A percentile compares a stretch with the other conserved stretches of the same genome.
These are phyloP conservation scores for Sminthurinus signatus DNA, from an alignment of 1,140 invertebrate genomes.

Conservation along the genomic window DNA sequence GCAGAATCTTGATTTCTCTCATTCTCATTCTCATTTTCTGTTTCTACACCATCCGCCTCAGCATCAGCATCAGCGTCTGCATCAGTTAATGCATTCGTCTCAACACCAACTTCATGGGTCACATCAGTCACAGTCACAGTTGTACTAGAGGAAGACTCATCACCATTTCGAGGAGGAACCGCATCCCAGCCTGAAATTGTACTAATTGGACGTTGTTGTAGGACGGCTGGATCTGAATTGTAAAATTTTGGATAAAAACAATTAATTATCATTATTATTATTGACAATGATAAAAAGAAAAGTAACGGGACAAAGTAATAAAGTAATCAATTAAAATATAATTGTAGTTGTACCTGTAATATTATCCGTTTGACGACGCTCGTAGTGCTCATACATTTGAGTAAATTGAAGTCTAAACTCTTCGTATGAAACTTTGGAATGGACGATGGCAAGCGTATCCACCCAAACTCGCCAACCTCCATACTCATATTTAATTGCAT, in stretches of 20 bases:
- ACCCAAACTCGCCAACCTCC: conserved; percentile 99
- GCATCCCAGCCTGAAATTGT: conserved; percentile 93
- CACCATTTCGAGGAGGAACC: conserved; percentile 46
- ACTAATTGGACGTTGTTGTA: conserved; percentile 86
- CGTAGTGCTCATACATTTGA: conserved; percentile 96
- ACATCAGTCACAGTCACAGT: conserved; percentile 53
- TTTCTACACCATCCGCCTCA: conserved; percentile 47
- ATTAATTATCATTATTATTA: no score
- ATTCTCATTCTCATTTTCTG: neutral
- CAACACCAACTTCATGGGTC: conserved; percentile 54
- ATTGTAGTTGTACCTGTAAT: no score
- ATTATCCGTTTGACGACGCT: conserved; percentile 84
- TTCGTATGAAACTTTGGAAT: conserved; percentile 97
- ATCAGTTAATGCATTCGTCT: conserved; percentile 43
- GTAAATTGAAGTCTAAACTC: conserved; percentile 93
- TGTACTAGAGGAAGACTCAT: conserved; percentile 48
- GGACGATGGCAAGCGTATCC: conserved; percentile 96
- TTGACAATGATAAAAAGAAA: no score
- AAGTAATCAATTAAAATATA: no score
- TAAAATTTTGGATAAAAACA: no score
- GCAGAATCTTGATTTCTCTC: neutral
- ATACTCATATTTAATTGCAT: conserved; percentile 93
- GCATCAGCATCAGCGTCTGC: conserved; percentile 54
- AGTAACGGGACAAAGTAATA: no score
- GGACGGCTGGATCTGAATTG: conserved; percentile 84